Evolutionary conservation across 2,797 vertebrate species (phyloP), one percentile per base, ranked within the genome.

Genomic region (Amphiprion clarkii): DNA sequence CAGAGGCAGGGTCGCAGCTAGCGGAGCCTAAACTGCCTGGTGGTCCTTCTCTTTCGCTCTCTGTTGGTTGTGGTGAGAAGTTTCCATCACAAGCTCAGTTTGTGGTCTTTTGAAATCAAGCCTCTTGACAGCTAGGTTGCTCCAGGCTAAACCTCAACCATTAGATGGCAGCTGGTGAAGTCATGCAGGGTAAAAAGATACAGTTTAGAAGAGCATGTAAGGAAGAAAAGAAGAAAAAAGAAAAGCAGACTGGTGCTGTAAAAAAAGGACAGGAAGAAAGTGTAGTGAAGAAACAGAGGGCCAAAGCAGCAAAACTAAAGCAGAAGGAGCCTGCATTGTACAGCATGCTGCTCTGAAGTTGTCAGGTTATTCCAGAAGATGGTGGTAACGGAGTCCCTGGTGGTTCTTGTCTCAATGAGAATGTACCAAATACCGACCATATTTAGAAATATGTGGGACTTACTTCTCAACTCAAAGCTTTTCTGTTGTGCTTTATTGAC

Each of bases 41-140:
- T 82, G 88, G 83, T 87, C 82, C 65, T 49, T 68, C 55, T 80
- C 9, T 58, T 44, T 65, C 46, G 67, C 56, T 81, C 40, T 57
- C 21, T 52, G 23, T 8, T 63, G 27, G 48, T 67, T 71, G 48
- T 56, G 51, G 74, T 53, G 27, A 82, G 61, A 85, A 27, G 56
- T 87, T 92, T 90, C 86, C 79, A 76, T 75, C 64, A 71, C 71
- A 80, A 55, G 13, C 70, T 76, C 46, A 51, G 42, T 71, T 76
- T 81, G 76, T 65, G 61, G 75, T 53, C 64, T 72, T 85, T 85
- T 74, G 58, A 78, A 89, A 75, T 79, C 54, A 76, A 27, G 54
- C 23, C 44, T 77, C 64, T 3, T 66, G 74, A 89, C 74, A 74
- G 77, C 70, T 74, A 39, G 7, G 67, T 59, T 6, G 48, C 76